Evolutionary conservation across 2,113 vertebrate genomes (phyloP).

Genomic region (Nyctereutes procyonoides): DNA sequence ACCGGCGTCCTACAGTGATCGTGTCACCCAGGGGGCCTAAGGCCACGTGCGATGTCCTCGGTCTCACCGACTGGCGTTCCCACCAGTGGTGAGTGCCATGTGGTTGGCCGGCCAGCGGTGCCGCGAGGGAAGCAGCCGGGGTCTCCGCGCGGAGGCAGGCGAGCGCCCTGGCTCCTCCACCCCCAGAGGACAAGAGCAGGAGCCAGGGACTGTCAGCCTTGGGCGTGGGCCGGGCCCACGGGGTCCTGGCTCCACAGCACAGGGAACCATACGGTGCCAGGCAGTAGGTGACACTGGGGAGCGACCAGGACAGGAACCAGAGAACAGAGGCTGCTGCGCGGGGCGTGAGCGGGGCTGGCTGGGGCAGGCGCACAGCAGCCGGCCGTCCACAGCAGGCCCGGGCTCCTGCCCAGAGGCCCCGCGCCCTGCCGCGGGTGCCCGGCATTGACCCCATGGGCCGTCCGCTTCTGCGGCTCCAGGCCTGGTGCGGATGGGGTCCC

Average conservation of each 20-base stretch:
- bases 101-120: neutral
- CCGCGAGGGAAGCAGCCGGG: neutral
- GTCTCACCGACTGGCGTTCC: neutral
- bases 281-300: neutral
- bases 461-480: neutral
- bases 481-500: neutral
- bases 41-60: accelerated
- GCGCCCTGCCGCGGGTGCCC: accelerated
- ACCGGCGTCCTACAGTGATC: accelerated
- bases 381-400: accelerated
- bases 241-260: neutral
- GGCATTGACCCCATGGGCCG: accelerated
- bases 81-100: neutral
- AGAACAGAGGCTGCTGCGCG: accelerated
- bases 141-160: accelerated
- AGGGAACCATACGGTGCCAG: neutral
- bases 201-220: neutral
- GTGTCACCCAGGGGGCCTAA: neutral
- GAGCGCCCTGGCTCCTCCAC: neutral
- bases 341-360: neutral
- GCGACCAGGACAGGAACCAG: neutral
- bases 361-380: accelerated
- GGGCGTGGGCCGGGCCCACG: neutral
- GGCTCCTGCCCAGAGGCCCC: neutral
- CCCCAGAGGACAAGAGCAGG: neutral